These are phyloP conservation scores for Oophaga sylvatica DNA, from an alignment of 2,797 vertebrate species.

Conservation along the genomic window DNA sequence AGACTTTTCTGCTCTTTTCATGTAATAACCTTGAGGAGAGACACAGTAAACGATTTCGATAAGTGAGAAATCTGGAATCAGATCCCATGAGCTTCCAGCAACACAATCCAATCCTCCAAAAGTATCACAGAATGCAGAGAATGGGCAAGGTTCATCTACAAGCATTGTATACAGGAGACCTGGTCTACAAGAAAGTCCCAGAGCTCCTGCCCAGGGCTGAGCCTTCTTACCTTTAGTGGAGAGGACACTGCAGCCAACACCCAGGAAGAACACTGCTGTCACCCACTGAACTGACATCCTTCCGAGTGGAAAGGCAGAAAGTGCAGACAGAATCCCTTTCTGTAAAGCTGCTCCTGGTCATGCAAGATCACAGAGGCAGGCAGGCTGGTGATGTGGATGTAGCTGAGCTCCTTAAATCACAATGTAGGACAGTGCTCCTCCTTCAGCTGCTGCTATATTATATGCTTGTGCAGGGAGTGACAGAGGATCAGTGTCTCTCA, in stretches of 20 bases:
- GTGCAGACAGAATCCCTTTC: slow-evolving; percentile 42
- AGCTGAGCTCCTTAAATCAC: slow-evolving; percentile 44
- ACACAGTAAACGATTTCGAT: neutral
- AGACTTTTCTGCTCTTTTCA: neutral
- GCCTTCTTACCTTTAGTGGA: slow-evolving; percentile 54
- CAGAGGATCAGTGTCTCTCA: slow-evolving; percentile 57
- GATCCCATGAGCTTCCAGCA: neutral
- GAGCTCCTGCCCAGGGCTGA: neutral
- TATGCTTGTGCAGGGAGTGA: slow-evolving; percentile 58
- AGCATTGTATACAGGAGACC: slow-evolving; percentile 1
- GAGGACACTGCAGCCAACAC: slow-evolving; percentile 58
- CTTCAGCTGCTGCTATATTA: slow-evolving; percentile 40
- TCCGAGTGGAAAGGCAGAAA: slow-evolving; percentile 35
- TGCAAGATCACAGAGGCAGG: slow-evolving; percentile 37
- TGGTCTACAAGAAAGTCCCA: slow-evolving; percentile 31
- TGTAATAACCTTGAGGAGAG: neutral
- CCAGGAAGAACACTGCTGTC: slow-evolving; percentile 56
- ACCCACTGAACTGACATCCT: slow-evolving; percentile 58
- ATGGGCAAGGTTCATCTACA: neutral
- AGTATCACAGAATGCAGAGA: slow-evolving; percentile 27
- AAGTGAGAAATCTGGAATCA: neutral
- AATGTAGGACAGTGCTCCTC: slow-evolving; percentile 41
- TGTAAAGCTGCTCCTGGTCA: slow-evolving; percentile 30
- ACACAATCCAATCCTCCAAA: slow-evolving; percentile 1
- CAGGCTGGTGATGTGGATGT: slow-evolving; percentile 19